Base-by-base conservation (phyloP, 2,797 vertebrate genomes). In the Hyperoplus lanceolatus region DNA sequence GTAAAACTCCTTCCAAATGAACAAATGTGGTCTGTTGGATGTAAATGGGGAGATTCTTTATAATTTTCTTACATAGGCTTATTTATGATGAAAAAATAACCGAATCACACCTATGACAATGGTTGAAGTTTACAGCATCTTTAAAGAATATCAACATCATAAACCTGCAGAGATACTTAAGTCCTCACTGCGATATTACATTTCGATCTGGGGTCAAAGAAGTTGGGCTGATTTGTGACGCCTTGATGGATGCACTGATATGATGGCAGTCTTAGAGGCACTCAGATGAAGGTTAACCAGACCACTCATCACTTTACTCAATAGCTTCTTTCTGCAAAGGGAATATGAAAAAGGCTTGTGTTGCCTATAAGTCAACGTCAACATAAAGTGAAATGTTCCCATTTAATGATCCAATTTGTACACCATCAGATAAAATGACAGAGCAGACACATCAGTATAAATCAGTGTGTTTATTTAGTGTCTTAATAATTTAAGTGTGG, bases 401-500 rank as follows among this genome's bases (percentile, higher is more conserved):
- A 43, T 18, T 58, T 58, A 65, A 67, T 64, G 8, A 61, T 78
- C 11, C 48, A 6, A 45, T 67, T 45, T 18, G 46, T 36, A 4
- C 21, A 49, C 18, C 18, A 43, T 70, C 50, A 69, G 29, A 64
- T 14, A 11, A 81, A 88, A 81, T 14, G 43, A 88, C 68, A 43
- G 48, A 55, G 55, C 75, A 65, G 67, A 89, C 56, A 36, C 54
- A 46, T 66, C 3, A 6, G 49, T 93, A 93, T 70, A 91, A 93
- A 92, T 92, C 89, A 83, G 58, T 87, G 75, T 81, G 70, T 94
- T 93, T 94, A 92, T 94, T 94, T 86, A 69, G 82, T 80, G 83
- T 90, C 39, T 79, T 88, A 94, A 94, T 94, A 94, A 95, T 94
- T 94, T 94, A 94, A 90, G 85, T 85, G 78, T 85, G 84, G 66